A percentile compares a stretch with the other conserved stretches of the same genome.
Conservation (phyloP, 2,797 vertebrate species). For the Meriones psammophilus region DNA sequence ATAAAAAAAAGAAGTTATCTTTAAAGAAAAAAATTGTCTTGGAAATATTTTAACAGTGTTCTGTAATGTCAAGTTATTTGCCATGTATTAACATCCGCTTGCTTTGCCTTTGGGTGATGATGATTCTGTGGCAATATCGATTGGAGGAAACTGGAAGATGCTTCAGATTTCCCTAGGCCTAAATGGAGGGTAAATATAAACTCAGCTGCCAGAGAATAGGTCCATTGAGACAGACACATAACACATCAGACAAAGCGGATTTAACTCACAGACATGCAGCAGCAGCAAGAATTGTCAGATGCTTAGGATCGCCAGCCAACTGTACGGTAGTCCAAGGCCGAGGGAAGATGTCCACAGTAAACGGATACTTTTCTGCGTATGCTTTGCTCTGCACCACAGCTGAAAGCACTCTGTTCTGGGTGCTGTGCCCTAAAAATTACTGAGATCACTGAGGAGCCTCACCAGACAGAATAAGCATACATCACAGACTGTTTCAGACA, state of each 20-base stretch:
- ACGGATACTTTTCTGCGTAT: not conserved
- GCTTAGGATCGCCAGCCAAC: not conserved
- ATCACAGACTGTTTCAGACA: not conserved
- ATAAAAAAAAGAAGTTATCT: not conserved
- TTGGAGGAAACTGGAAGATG: not conserved
- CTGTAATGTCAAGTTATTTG: slow-evolving; percentile 6
- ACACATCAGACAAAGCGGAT: not conserved
- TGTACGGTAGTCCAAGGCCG: no score
- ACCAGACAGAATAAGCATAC: not conserved
- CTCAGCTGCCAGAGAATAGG: no score
- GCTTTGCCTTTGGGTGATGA: not conserved
- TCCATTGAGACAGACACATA: not conserved
- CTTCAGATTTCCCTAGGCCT: not conserved
- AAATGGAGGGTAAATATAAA: not conserved
- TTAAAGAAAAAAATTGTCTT: not conserved
- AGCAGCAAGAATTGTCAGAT: not conserved
- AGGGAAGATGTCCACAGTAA: not conserved
- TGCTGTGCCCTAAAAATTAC: not conserved
- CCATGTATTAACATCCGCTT: not conserved
- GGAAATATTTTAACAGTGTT: not conserved
- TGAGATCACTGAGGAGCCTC: not conserved
- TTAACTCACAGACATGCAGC: not conserved
- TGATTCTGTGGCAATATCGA: not conserved
- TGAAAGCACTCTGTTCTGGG: not conserved
- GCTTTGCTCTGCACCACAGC: not conserved